Evolutionary conservation across 2,113 vertebrate species (phyloP), one percentile per base, ranked within the genome.

Genomic region (Pipra filicauda): DNA sequence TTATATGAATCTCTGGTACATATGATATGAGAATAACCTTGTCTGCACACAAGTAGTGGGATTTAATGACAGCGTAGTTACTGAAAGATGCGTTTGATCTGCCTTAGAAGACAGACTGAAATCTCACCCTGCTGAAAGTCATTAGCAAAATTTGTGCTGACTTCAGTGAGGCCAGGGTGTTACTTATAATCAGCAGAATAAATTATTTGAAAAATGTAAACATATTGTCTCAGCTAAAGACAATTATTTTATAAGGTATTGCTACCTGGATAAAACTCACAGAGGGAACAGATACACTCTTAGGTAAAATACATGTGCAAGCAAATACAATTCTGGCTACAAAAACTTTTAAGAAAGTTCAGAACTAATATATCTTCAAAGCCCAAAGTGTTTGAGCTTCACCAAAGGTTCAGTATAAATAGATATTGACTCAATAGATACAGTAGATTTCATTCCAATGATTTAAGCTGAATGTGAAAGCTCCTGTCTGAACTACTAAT

Each of bases 1-100:
- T 14, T 55, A 14, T 24, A 9, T 2, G 8, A 44, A 71, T 30
- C 51, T 41, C 7, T 52, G 27, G 16, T 18, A 15, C 0, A 0
- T 52, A 4, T 18, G 37, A 4, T 1, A 23, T 35, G 39, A 35
- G 17, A 37, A 43, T 44, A 26, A 43, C 7, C 23, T 46, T 62
- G 9, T 43, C 15, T 51, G 23, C 17, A 4, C 13, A 20, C 39
- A 10, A 30, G n/a, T 41, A 22, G 39, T 26, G 39, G 28, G 35
- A 44, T 37, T 66, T 74, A 71, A 51, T 41, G 51, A 33, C 48
- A 71, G 8, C 16, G 2, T 1, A 11, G 4, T 7, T 73, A 11
- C 41, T 35, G 33, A 41, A 70, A 41, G 5, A 16, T 5, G 5
- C 0, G 0, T 54, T 70, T 49, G 19, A 21, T 65, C 54, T 49